Evolutionary conservation across 2,113 vertebrate species (phyloP), one percentile per base, ranked within the genome.

Genomic region (Polypterus senegalus): DNA sequence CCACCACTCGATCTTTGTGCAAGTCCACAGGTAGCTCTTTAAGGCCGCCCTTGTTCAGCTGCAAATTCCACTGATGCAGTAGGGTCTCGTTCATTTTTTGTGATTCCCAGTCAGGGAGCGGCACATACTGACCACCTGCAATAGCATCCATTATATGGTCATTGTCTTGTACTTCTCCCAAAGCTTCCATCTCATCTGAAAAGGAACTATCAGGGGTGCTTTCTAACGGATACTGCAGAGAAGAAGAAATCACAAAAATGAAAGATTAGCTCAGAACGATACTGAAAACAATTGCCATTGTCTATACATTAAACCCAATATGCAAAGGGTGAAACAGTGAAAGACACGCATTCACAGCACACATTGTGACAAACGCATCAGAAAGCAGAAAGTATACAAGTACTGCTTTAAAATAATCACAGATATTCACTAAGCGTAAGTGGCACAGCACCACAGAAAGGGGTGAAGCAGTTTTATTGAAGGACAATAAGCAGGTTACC

Each of bases 1-100:
- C 85, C 8, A 96, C 70, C 67, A 98, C 89, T 0, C 78, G 80
- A 71, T 93, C 79, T 56, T 87, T 77, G 69, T 98, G 91, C 1
- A 77, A 70, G 56, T 97, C 94, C 0, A 91, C 91, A 0, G 95
- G 96, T 7, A 98, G 89, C 3, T 76, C 76, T 54, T 79, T 76
- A 7, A 74, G 72, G 5, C 83, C 81, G 58, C 80, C 79, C 56
- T 77, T 0, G 11, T 71, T 75, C 61, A 47, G 80, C 66, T 52
- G 61, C 67, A 77, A 70, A 49, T 85, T 82, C 96, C 96, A 99
- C n/a, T 88, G 69, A 54, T 83, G 73, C 57, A 82, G 74, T 47
- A 99, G 85, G 6, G 65, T 71, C 68, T 77, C 66, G 70, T 72
- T 94, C 49, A 92, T 83, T 49, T 71, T 73, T 4, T 77, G 65